phyloP scores from a whole-genome alignment of 2,797 vertebrate genomes.

The Coendou prehensilis region DNA sequence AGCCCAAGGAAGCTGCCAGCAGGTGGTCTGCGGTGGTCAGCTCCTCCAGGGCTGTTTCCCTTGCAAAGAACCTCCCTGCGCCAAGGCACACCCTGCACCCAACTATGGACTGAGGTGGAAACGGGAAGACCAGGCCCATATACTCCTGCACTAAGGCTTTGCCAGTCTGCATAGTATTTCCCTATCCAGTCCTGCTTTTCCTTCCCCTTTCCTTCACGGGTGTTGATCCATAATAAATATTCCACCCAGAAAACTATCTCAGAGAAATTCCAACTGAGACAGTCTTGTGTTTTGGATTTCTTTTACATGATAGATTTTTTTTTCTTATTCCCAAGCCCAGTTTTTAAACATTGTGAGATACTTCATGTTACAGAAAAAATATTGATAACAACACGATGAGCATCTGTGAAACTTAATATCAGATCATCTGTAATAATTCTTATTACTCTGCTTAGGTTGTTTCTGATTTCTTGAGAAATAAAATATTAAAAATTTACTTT shows the following conservation, averaged over 20 bases:
- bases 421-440: background rate
- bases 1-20: background rate
- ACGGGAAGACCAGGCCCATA: background rate
- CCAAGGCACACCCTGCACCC: background rate
- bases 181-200: background rate
- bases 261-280: background rate
- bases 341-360: slow-evolving; percentile 30
- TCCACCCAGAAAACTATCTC: background rate
- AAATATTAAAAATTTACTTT: background rate
- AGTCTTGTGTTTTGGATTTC: background rate
- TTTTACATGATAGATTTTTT: background rate
- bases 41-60: background rate
- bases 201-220: background rate
- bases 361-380: slow-evolving; percentile 9
- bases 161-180: background rate
- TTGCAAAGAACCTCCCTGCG: background rate
- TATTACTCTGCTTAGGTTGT: background rate
- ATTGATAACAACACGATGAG: background rate
- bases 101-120: background rate
- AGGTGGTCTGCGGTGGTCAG: background rate
- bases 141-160: background rate
- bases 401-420: background rate
- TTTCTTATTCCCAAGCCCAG: background rate
- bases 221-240: background rate
- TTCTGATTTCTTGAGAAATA: slow-evolving; percentile 24